These are phyloP conservation scores for Rana temporaria DNA, from an alignment of 2,113 vertebrate genomes.

Conservation along the genomic window DNA sequence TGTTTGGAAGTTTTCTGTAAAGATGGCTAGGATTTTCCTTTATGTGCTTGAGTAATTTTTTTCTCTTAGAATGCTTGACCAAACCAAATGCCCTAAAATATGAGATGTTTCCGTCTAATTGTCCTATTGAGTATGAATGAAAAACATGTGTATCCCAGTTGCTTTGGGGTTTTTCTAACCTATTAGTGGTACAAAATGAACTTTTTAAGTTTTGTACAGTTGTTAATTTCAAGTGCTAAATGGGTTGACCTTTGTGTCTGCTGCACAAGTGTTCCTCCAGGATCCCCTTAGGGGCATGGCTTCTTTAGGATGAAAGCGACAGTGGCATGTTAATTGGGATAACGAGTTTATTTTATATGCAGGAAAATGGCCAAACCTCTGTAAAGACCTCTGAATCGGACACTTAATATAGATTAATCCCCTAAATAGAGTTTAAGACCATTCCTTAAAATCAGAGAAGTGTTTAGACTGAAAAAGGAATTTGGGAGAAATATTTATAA, in stretches of 20 bases:
- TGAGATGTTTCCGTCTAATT: slow-evolving; percentile 3
- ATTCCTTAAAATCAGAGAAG: slow-evolving; percentile 29
- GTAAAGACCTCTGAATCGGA: background rate
- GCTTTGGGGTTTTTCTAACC: slow-evolving; percentile 12
- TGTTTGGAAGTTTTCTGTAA: no score
- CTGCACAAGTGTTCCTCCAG: slow-evolving; percentile 5
- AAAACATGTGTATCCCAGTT: background rate
- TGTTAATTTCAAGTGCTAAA: slow-evolving; percentile 47
- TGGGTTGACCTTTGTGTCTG: slow-evolving; percentile 39
- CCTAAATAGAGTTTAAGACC: slow-evolving; percentile 15
- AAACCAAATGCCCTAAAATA: slow-evolving; percentile 16
- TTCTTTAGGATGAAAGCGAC: slow-evolving; percentile 42
- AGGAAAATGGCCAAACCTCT: slow-evolving; percentile 21
- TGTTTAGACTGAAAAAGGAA: slow-evolving; percentile 8
- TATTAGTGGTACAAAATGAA: slow-evolving; percentile 37
- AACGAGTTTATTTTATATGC: slow-evolving; percentile 48
- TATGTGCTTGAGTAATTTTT: background rate
- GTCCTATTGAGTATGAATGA: slow-evolving; percentile 15
- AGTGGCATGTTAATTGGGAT: slow-evolving; percentile 41
- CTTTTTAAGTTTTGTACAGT: slow-evolving; percentile 33
- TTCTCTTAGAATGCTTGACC: background rate
- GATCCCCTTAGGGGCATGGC: slow-evolving; percentile 12
- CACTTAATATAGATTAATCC: slow-evolving; percentile 18
- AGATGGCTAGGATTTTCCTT: no score
- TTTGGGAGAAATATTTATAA: slow-evolving; percentile 24